Conservation (phyloP, 2,113 vertebrate genomes). For the Mustela lutreola region DNA sequence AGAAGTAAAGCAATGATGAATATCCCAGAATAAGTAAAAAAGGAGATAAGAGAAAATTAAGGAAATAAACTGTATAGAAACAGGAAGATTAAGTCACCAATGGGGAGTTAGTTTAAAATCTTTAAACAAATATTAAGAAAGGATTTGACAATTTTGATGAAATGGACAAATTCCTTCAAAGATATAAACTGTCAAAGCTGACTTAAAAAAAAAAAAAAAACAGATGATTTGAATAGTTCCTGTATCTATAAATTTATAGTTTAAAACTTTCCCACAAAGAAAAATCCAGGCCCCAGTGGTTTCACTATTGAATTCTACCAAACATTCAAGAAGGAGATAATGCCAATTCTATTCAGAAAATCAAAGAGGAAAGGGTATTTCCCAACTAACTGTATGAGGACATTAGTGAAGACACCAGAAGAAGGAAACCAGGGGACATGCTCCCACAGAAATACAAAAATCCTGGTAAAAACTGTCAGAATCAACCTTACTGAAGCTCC, state of each 20-base stretch:
- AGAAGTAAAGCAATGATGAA: background rate
- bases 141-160: background rate
- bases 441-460: background rate
- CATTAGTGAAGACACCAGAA: background rate
- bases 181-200: background rate
- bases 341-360: background rate
- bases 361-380: background rate
- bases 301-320: background rate
- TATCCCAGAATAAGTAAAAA: background rate
- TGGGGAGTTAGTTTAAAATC: background rate
- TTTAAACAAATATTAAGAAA: background rate
- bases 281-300: background rate
- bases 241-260: background rate
- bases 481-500: background rate
- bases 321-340: background rate
- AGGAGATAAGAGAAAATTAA: background rate
- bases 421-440: background rate
- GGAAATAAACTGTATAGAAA: background rate
- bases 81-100: background rate
- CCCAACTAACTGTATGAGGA: background rate
- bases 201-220: background rate
- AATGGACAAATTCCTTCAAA: background rate
- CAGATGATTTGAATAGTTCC: background rate
- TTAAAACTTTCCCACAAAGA: background rate
- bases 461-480: background rate